A percentile compares a stretch with the other conserved stretches of the same genome.
Evolutionary conservation across 2,888 invertebrate species (phyloP).

Genomic region (Geotrupes spiniger): DNA sequence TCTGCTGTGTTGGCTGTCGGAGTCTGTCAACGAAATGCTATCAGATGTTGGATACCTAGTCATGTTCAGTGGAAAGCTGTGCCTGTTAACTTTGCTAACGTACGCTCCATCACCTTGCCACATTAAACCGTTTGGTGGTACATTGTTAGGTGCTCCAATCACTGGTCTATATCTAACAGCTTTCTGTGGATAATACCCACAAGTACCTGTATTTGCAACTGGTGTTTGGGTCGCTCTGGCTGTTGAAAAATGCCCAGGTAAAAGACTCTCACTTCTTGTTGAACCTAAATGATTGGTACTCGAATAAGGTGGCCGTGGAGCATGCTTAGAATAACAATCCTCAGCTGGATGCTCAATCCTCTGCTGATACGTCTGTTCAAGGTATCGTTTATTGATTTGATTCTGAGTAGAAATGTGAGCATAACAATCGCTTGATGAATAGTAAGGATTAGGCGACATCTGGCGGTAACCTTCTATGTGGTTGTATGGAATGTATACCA

Average conservation of each 20-base stretch:
- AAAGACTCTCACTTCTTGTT: slow-evolving; percentile 47
- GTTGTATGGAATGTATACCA: slow-evolving; percentile 67
- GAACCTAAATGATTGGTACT: slow-evolving; percentile 27
- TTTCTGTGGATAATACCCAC: slow-evolving; percentile 38
- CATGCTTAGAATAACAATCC: slow-evolving; percentile 37
- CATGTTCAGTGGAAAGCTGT: slow-evolving; percentile 42
- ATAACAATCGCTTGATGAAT: slow-evolving; percentile 39
- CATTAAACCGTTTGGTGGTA: slow-evolving; percentile 31
- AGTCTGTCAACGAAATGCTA: slow-evolving; percentile 42
- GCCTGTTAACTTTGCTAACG: slow-evolving; percentile 41
- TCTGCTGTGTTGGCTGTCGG: slow-evolving; percentile 41
- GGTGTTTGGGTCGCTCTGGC: slow-evolving; percentile 48
- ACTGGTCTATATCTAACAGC: slow-evolving; percentile 38
- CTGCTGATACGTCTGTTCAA: slow-evolving; percentile 45
- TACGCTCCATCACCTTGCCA: slow-evolving; percentile 41
- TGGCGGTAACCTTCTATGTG: slow-evolving; percentile 46
- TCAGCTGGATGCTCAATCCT: slow-evolving; percentile 35
- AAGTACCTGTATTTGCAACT: slow-evolving; percentile 35
- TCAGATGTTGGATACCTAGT: slow-evolving; percentile 40
- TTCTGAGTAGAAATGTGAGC: slow-evolving; percentile 45
- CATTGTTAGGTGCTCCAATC: slow-evolving; percentile 32
- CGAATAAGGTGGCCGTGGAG: slow-evolving; percentile 33
- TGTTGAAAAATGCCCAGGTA: slow-evolving; percentile 46
- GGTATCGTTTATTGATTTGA: slow-evolving; percentile 47
- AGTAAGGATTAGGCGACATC: slow-evolving; percentile 38